phyloP scores from a whole-genome alignment of 2,113 vertebrate genomes.

The Grallaria varia region DNA sequence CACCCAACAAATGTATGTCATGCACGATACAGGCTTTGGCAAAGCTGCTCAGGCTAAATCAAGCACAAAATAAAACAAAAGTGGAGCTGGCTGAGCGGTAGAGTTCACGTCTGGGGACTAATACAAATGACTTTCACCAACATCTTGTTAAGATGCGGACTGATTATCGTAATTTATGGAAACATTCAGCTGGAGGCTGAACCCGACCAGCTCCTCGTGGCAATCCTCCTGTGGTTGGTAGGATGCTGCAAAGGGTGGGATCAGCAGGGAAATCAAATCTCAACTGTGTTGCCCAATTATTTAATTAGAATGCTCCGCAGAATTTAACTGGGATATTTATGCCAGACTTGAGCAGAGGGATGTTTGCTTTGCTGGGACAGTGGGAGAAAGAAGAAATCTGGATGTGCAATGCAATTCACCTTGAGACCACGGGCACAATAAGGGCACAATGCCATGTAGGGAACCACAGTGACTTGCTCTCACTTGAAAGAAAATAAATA shows the following conservation, averaged over 20 bases:
- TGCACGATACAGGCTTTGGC: neutral
- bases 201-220: neutral
- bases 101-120: neutral
- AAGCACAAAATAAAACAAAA: neutral
- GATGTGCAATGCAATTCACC: neutral
- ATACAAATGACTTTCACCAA: neutral
- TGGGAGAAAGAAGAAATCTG: neutral
- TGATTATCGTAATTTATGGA: neutral
- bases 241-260: neutral
- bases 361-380: neutral
- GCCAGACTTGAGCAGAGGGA: neutral
- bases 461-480: neutral
- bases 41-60: neutral
- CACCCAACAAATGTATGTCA: neutral
- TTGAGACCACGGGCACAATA: fast-evolving
- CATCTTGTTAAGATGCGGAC: neutral
- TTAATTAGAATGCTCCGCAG: neutral
- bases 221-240: neutral
- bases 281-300: neutral
- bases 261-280: neutral
- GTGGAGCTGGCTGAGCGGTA: neutral
- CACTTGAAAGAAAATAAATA: neutral
- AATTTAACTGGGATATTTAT: neutral
- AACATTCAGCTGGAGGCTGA: neutral
- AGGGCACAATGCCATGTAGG: neutral